Base-by-base conservation (phyloP, 2,113 vertebrate species). In the Labeo catla region DNA sequence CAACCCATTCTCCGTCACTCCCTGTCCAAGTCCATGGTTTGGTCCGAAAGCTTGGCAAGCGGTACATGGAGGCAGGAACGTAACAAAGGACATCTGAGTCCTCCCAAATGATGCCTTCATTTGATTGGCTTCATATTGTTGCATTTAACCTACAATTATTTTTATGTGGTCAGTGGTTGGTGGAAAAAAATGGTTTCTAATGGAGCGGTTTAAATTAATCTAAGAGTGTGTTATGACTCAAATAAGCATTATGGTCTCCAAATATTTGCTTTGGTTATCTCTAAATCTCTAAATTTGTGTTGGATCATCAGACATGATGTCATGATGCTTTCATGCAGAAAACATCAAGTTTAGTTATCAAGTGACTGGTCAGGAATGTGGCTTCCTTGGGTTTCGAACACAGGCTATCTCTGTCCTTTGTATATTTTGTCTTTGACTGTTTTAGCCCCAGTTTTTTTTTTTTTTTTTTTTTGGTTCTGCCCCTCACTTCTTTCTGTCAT, bases 181-280 rank as follows among this genome's bases (percentile, higher is more conserved):
- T 43, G 8, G 36, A 36, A 68, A 15, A 68, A 36, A 13, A 1
- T 28, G 6, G 34, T 15, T 15, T 36, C 3, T 0, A 8, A 72
- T 43, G 16, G 19, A 43, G 36, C 28, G 0, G 2, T 45, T 19
- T 43, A 72, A 19, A 16, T 16, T 36, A 0, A 68, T 68, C 34
- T 16, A 36, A 68, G 34, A 68, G 34, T 68, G 63, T 34, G 4
- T 6, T 16, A 39, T 68, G 65, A 39, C 3, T 8, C 1, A 74
- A 74, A 23, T 74, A 28, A 28, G 11, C n/a, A 23, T 77, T 54
- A 77, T 77, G 23, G 47, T 15, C 74, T 9, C 47, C 54, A 72
- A 72, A 72, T 15, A 54, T 77, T 36, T 74, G 3, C 72, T 77
- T 77, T 77, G n/a, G 12, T 43, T 72, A 72, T 72, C 68, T 54